A percentile compares a stretch with the other conserved stretches of the same genome.
Evolutionary conservation across 2,113 vertebrate species (phyloP).

Genomic region (Agelaius phoeniceus): DNA sequence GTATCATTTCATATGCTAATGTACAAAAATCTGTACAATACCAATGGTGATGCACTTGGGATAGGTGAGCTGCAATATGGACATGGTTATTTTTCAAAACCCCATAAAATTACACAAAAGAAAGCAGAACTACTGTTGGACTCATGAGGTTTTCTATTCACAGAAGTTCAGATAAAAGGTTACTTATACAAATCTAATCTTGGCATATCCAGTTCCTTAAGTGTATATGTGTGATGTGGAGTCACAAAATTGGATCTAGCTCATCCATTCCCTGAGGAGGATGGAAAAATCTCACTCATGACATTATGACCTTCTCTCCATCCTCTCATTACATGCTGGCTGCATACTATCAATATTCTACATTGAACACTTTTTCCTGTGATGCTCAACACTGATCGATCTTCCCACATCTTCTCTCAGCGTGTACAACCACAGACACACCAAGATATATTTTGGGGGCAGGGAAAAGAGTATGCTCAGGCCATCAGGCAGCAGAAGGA

Average conservation of each 20-base stretch:
- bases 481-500: background rate
- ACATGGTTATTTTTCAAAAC: background rate
- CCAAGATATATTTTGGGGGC: background rate
- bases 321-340: background rate
- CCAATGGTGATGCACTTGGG: background rate
- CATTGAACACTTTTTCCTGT: background rate
- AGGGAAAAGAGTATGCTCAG: background rate
- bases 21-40: background rate
- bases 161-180: background rate
- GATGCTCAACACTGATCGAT: background rate
- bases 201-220: background rate
- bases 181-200: background rate
- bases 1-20: background rate
- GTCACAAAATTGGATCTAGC: background rate
- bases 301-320: background rate
- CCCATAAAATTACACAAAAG: background rate
- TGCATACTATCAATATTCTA: background rate
- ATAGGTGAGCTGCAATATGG: background rate
- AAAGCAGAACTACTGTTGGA: background rate
- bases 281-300: background rate
- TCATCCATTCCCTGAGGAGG: background rate
- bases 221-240: background rate
- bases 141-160: background rate
- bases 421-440: fast-evolving
- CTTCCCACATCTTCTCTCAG: background rate